Base-by-base conservation (phyloP, 2,888 invertebrate species). In the Syrphus vitripennis region DNA sequence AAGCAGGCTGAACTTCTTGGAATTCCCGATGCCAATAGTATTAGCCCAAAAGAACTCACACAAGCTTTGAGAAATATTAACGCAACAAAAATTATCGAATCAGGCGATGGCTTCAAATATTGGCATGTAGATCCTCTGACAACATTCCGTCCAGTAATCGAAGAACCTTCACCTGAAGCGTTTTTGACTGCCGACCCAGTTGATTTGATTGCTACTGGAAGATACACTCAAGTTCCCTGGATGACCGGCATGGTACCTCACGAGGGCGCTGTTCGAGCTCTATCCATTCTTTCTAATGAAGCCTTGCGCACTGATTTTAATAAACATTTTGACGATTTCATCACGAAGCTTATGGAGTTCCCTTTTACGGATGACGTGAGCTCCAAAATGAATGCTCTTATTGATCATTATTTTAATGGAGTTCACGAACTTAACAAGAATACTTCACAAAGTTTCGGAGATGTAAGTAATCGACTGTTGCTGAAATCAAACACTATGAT, bases 111-210 rank as follows among this genome's bases (percentile, higher is more conserved):
- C 0, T 92, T 94, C 37, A 93, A 93, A 88, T 93, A 93, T 87
- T 94, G 94, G 93, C 90, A 92, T 55, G 90, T 93, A 3, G 94
- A 94, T 89, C 94, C 94, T 5, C 83, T 94, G 72, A 92, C 92
- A 1, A 91, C 92, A 61, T 94, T 91, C 88, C 91, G 92, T 0
- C 92, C 93, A 0, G 93, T 93, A 1, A 89, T 93, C 6, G 94
- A 94, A 88, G 7, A 67, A 9, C 6, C 50, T 4, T 65, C 91
- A 26, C 89, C 90, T 0, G 91, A 92, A 31, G 92, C 94, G 1
- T 94, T 94, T 88, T 84, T 94, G 0, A 92, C 91, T 0, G 90
- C 90, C 71, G 90, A 92, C 72, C 94, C 94, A 0, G 67, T 90
- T 12, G 88, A 91, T 14, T 88, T 93, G 37, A 88, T 94, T 24